Conservation (phyloP, 2,888 invertebrate genomes). For the Metalampra italica region DNA sequence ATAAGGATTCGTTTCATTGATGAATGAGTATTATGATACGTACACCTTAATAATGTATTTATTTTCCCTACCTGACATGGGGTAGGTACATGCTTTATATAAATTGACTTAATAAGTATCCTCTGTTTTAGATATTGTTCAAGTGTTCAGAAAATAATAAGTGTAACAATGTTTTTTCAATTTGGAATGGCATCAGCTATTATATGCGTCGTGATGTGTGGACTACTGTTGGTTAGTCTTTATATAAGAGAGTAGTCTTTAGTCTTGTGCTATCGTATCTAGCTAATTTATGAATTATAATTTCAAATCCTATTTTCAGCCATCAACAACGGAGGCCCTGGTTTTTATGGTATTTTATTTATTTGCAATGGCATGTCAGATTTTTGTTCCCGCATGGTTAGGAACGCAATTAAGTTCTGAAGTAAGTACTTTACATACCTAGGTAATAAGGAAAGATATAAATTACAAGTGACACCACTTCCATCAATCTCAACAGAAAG, state of each 20-base stretch:
- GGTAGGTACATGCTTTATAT: no score
- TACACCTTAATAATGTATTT: neutral
- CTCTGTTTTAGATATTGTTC: slow-evolving; percentile 42
- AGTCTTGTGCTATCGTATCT: neutral
- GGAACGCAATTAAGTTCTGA: slow-evolving; percentile 44
- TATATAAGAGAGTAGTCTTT: no score
- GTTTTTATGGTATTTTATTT: slow-evolving; percentile 41
- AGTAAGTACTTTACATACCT: slow-evolving; percentile 23
- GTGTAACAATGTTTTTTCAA: slow-evolving; percentile 46
- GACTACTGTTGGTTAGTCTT: slow-evolving; percentile 41
- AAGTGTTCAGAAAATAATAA: slow-evolving; percentile 38
- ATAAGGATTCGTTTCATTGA: neutral
- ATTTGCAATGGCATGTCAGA: slow-evolving; percentile 36
- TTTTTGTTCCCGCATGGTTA: slow-evolving; percentile 45
- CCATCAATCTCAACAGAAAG: no score
- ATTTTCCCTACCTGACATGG: no score
- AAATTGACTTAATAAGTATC: neutral
- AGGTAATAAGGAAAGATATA: neutral
- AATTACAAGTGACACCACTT: no score
- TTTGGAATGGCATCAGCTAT: slow-evolving; percentile 46
- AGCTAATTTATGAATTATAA: neutral
- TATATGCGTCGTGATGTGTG: slow-evolving; percentile 50
- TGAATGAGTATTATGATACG: neutral
- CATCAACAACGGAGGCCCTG: slow-evolving; percentile 29
- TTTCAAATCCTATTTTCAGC: slow-evolving; percentile 26